phyloP scores from a whole-genome alignment of 2,888 invertebrate genomes.

The Boloria selene region DNA sequence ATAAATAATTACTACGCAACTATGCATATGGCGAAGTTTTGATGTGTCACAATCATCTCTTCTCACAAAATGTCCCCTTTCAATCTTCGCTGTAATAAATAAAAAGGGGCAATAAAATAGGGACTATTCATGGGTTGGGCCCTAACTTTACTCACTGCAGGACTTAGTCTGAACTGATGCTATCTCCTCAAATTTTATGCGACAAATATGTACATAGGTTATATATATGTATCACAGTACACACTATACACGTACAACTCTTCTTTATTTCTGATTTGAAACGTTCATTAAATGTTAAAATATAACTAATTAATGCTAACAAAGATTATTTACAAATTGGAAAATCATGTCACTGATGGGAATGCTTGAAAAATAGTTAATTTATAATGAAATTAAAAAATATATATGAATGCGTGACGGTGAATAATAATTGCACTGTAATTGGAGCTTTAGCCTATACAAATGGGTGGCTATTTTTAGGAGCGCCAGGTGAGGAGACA shows the following conservation, averaged over 20 bases:
- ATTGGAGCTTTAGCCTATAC: constrained; percentile 22
- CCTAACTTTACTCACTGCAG: constrained; percentile 39
- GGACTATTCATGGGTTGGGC: constrained; percentile 48
- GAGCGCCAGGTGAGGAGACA: constrained; percentile 43
- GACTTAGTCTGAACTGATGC: constrained; percentile 53
- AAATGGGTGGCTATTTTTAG: constrained; percentile 22
- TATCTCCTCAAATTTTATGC: constrained; percentile 42
- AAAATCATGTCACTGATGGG: no score
- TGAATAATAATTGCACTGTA: constrained; percentile 18
- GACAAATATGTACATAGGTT: background rate
- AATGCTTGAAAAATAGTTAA: background rate
- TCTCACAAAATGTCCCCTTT: constrained; percentile 71
- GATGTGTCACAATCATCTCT: constrained; percentile 63
- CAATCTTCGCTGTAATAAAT: constrained; percentile 80
- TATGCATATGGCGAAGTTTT: constrained; percentile 24
- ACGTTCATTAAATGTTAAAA: background rate
- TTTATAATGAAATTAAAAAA: no score
- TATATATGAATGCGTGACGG: no score
- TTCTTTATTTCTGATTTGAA: background rate
- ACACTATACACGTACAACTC: background rate
- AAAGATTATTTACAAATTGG: no score
- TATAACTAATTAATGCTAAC: background rate
- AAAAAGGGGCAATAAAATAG: constrained; percentile 76
- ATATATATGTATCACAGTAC: constrained; percentile 11
- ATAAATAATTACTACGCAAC: constrained; percentile 37